Conservation (phyloP, 1,140 invertebrate genomes). For the Scaptomyza hsui region DNA sequence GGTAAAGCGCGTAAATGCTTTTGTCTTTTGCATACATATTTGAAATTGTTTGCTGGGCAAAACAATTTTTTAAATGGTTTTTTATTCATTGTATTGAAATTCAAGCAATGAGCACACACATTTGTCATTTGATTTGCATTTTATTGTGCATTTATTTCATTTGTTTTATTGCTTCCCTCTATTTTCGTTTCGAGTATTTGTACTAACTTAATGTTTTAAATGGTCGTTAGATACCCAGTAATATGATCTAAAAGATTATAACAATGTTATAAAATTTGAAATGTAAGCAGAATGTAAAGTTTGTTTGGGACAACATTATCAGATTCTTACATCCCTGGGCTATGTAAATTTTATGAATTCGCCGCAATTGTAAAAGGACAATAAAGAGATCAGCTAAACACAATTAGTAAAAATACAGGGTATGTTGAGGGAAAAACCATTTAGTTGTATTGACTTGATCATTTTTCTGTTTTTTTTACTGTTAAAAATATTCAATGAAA, state of each 20-base stretch:
- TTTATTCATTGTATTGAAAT: constrained; percentile 5
- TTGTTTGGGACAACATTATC: too few species aligned
- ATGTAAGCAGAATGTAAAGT: too few species aligned
- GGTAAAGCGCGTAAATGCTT: too few species aligned
- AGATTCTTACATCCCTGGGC: too few species aligned
- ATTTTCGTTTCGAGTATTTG: constrained; percentile 47
- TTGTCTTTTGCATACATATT: constrained; percentile 11
- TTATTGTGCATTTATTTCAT: constrained; percentile 62
- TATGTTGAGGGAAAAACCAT: neutral
- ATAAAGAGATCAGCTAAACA: too few species aligned
- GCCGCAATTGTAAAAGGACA: too few species aligned
- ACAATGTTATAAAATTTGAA: too few species aligned
- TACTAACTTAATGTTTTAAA: neutral
- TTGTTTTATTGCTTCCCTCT: constrained; percentile 63
- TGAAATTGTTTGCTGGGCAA: too few species aligned
- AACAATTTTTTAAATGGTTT: too few species aligned
- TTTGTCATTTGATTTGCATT: constrained; percentile 57
- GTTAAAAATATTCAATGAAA: constrained; percentile 21
- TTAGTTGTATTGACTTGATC: neutral
- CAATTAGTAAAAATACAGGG: neutral
- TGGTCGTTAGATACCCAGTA: constrained; percentile 4
- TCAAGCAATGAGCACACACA: constrained; percentile 18
- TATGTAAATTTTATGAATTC: too few species aligned
- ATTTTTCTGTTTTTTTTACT: neutral
- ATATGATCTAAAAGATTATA: too few species aligned